These are phyloP conservation scores for Perithous albicinctus DNA, from an alignment of 2,888 invertebrate species.

Conservation along the genomic window DNA sequence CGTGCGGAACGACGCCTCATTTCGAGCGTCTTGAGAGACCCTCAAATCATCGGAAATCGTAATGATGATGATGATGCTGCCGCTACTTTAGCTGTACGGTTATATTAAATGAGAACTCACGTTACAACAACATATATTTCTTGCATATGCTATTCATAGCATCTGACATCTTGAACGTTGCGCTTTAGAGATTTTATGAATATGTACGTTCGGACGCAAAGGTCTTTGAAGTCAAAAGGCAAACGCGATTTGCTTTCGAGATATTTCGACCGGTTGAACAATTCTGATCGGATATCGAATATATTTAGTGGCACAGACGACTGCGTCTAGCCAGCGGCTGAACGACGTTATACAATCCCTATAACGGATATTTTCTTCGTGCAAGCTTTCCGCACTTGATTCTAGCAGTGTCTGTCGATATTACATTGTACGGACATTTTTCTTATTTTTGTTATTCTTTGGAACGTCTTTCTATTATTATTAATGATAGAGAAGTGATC, in stretches of 20 bases:
- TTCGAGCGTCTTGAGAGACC: constrained; percentile 52
- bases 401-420: background rate
- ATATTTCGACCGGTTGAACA: constrained; percentile 55
- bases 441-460: background rate
- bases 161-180: constrained; percentile 18
- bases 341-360: background rate
- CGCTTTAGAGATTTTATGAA: constrained; percentile 39
- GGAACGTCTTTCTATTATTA: background rate
- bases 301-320: constrained; percentile 22
- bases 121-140: constrained; percentile 1
- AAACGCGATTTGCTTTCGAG: constrained; percentile 38
- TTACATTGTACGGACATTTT: background rate
- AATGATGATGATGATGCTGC: constrained; percentile 43
- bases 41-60: constrained; percentile 52
- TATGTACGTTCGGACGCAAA: constrained; percentile 17
- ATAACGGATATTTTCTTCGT: background rate
- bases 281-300: constrained; percentile 50
- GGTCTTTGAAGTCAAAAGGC: constrained; percentile 56
- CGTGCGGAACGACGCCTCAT: constrained; percentile 63
- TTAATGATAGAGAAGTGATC: background rate
- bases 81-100: background rate
- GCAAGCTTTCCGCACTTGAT: background rate
- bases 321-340: background rate
- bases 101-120: background rate
- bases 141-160: background rate